phyloP scores from a whole-genome alignment of 2,113 vertebrate genomes.

The Pseudorhombus dupliciocellatus region DNA sequence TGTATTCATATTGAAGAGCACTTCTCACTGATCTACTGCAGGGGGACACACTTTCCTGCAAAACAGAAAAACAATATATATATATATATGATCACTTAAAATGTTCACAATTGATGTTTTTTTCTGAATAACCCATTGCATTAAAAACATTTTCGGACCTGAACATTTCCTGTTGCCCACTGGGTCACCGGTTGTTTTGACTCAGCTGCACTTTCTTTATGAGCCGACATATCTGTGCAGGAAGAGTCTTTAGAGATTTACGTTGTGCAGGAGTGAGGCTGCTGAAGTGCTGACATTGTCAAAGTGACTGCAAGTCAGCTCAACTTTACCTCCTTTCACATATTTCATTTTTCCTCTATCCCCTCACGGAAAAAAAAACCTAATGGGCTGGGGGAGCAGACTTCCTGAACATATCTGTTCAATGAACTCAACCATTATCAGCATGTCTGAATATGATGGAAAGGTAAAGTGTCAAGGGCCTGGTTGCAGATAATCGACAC shows the following conservation, averaged over 20 bases:
- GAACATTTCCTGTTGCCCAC: background rate
- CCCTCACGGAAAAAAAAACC: background rate
- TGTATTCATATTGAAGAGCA: constrained; percentile 84
- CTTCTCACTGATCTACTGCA: constrained; percentile 64
- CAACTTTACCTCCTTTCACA: background rate
- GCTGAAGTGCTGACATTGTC: constrained; percentile 18
- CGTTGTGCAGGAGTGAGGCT: background rate
- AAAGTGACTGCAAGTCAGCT: constrained; percentile 25
- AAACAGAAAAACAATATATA: constrained; percentile 38
- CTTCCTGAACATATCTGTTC: background rate
- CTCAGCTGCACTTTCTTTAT: background rate
- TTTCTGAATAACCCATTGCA: background rate
- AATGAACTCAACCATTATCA: background rate
- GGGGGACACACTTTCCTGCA: constrained; percentile 73
- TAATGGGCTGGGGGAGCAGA: background rate
- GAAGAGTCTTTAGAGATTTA: constrained; percentile 1
- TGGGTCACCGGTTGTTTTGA: constrained; percentile 3
- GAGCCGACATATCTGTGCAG: background rate
- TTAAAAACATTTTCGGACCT: too few species aligned
- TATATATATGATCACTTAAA: too few species aligned
- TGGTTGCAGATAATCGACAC: background rate
- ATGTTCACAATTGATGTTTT: background rate
- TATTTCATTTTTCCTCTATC: background rate
- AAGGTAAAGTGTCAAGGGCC: background rate
- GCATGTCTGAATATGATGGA: background rate